A percentile compares a stretch with the other conserved stretches of the same genome.
Evolutionary conservation across 2,888 invertebrate genomes (phyloP).

Genomic region (Standfussiana lucernea): DNA sequence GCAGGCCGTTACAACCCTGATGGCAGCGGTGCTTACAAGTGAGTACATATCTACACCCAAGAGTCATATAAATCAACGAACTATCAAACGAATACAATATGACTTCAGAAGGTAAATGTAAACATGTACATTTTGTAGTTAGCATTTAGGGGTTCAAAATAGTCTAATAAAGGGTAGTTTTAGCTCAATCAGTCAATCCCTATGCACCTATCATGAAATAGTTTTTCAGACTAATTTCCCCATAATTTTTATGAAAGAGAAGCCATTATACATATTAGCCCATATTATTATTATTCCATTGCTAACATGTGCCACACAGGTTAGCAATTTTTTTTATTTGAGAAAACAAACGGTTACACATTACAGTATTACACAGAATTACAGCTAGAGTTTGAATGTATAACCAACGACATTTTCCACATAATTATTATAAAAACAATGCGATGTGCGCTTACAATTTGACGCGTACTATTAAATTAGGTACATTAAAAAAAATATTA

Average conservation of each 20-base stretch:
- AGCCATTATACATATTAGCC: too few species aligned
- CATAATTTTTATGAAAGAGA: not conserved
- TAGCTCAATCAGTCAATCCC: not conserved
- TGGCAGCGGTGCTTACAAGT: constrained; percentile 70
- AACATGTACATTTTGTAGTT: not conserved
- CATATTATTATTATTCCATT: too few species aligned
- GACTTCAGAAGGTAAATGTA: not conserved
- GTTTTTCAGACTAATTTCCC: not conserved
- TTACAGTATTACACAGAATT: too few species aligned
- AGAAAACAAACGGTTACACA: too few species aligned
- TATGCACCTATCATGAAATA: not conserved
- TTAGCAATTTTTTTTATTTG: too few species aligned
- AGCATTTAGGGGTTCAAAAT: not conserved
- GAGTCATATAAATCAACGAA: not conserved
- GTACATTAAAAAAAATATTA: too few species aligned
- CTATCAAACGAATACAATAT: not conserved
- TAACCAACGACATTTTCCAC: too few species aligned
- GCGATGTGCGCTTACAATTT: too few species aligned
- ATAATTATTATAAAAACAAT: too few species aligned
- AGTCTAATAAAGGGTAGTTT: not conserved
- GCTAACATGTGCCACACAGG: not conserved
- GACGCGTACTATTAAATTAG: too few species aligned
- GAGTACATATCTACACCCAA: constrained; percentile 39
- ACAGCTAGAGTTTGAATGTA: too few species aligned
- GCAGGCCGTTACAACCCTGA: constrained; percentile 76